Evolutionary conservation across 2,797 vertebrate species (phyloP).

Genomic region (Platalea minor): DNA sequence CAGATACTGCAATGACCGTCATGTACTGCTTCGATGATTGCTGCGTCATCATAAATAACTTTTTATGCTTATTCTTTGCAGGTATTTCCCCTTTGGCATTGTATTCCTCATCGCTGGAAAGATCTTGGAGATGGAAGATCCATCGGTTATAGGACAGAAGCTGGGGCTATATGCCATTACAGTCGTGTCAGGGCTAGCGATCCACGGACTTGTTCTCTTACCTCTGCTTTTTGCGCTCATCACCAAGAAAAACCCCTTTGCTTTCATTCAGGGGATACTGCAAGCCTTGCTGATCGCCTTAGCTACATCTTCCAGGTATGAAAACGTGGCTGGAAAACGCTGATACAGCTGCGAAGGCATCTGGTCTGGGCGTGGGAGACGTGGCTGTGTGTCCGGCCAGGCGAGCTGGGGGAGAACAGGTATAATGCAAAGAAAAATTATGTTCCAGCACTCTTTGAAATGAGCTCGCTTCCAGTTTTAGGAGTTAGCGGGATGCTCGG

Average conservation of each 20-base stretch:
- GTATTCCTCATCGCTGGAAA: constrained; percentile 89
- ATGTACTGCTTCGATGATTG: fast-evolving
- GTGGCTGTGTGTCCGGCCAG: fast-evolving
- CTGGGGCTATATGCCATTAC: constrained; percentile 87
- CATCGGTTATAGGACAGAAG: constrained; percentile 80
- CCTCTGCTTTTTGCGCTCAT: constrained; percentile 83
- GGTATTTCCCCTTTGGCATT: constrained; percentile 92
- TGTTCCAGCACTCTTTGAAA: not conserved
- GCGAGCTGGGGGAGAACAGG: not conserved
- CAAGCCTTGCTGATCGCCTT: constrained; percentile 89
- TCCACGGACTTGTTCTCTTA: constrained; percentile 83
- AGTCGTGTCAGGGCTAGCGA: constrained; percentile 82
- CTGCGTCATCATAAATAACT: not conserved
- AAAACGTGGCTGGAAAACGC: fast-evolving
- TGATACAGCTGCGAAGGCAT: fast-evolving
- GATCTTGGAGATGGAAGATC: constrained; percentile 91
- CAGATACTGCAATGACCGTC: not conserved
- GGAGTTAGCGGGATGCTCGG: not conserved
- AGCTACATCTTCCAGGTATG: constrained; percentile 88
- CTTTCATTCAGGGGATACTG: constrained; percentile 85
- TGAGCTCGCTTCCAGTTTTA: not conserved
- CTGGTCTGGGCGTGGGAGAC: not conserved
- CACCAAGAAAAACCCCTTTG: constrained; percentile 86
- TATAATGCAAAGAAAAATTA: not conserved
- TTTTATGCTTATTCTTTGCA: constrained; percentile 23